Evolutionary conservation across 2,797 vertebrate species (phyloP), one percentile per base, ranked within the genome.

Genomic region (Dromococcyx pavoninus): DNA sequence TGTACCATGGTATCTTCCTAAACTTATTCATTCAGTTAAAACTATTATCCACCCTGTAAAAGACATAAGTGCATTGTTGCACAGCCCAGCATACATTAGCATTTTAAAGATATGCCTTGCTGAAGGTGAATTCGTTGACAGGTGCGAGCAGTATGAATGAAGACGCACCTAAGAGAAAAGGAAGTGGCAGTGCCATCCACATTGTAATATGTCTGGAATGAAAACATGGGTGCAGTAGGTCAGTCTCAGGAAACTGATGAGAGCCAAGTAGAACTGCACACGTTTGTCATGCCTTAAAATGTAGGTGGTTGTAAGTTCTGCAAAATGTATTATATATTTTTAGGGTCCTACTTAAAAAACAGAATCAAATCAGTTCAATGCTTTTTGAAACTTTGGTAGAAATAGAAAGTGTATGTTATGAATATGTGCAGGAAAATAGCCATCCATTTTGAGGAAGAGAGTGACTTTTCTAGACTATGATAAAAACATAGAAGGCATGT

Each of bases 91-190:
- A 84, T 73, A n/a, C 13, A 86, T 91, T 92, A 91, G 35, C 77
- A 85, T 90, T 91, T 89, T 87, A 85, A 89, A 77, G 56, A 62
- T n/a, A 33, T 1, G 39, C 54, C 48, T 87, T 50, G 53, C 37
- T 94, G 80, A 91, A 86, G 56, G 86, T 90, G 86, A 90, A 73
- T 24, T 76, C 27, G 24, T 89, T 93, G 86, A 76, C 32, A 92
- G 51, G 22, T 79, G 37, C 33, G 75, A 91, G 39, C 50, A 76
- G 50, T 32, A 58, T 66, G 74, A 93, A 79, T 73, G 81, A 57
- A 87, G 61, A 60, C 15, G 41, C 27, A 54, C 32, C 18, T 19
- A 33, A 79, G 41, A 85, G 67, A 53, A 80, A 86, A 67, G 35
- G 39, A 78, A 48, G 51, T 33, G 30, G 51, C 19, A 85, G 32